A percentile compares a stretch with the other conserved stretches of the same genome.
phyloP scores from a whole-genome alignment of 2,113 vertebrate genomes.

The Ceratotherium simum region DNA sequence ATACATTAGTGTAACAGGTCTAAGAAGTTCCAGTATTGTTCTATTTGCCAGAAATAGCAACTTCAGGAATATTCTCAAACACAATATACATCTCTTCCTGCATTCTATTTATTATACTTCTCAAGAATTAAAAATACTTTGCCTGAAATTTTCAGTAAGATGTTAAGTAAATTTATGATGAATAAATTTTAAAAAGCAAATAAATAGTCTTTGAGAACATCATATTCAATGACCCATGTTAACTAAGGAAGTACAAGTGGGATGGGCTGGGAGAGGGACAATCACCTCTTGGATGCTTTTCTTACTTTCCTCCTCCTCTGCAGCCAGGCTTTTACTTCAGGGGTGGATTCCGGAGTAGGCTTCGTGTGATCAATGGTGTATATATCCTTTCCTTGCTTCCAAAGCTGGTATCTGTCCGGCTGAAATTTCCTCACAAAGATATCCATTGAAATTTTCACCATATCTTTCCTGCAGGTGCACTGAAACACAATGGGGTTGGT shows the following conservation, averaged over 20 bases:
- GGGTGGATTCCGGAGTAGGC: conserved; percentile 94
- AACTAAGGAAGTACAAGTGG: neutral
- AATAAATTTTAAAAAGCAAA: neutral
- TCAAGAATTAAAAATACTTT: conserved; percentile 32
- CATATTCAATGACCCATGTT: neutral
- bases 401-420: conserved; percentile 95
- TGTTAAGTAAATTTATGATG: conserved; percentile 27
- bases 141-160: conserved; percentile 12
- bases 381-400: conserved; percentile 97
- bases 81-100: neutral
- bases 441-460: conserved; percentile 99
- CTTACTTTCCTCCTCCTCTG: conserved; percentile 89
- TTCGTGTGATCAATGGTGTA: conserved; percentile 94
- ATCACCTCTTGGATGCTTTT: conserved; percentile 88
- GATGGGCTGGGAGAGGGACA: neutral
- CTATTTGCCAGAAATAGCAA: neutral
- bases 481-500: conserved; percentile 77
- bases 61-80: conserved; percentile 43
- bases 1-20: neutral
- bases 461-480: conserved; percentile 97
- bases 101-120: neutral
- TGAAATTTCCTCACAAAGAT: conserved; percentile 97
- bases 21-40: neutral
- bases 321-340: conserved; percentile 94
- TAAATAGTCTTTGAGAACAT: neutral